Conservation (phyloP, 2,113 vertebrate species). For the Pterocles burchelli region DNA sequence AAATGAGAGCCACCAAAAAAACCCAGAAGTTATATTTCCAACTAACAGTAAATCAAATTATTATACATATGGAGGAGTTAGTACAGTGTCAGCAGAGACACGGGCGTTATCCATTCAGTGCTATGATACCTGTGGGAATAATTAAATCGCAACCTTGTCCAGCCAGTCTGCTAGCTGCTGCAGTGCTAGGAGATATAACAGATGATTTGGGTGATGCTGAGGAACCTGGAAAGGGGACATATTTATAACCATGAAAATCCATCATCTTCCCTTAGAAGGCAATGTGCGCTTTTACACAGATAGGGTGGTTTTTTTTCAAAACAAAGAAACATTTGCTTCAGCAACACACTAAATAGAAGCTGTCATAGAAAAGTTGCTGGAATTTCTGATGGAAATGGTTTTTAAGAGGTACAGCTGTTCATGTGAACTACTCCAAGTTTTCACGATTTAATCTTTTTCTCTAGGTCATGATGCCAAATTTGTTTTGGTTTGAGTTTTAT, state of each 20-base stretch:
- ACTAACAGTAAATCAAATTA: constrained; percentile 43
- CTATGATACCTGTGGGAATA: constrained; percentile 86
- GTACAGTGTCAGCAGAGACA: constrained; percentile 66
- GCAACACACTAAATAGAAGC: not conserved
- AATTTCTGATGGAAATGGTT: not conserved
- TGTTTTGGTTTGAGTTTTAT: not conserved
- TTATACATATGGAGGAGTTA: constrained; percentile 56
- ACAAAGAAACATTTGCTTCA: not conserved
- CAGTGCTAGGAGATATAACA: constrained; percentile 87
- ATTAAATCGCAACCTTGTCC: constrained; percentile 87
- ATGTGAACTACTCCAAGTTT: not conserved
- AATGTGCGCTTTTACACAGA: not conserved
- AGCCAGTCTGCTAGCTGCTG: constrained; percentile 89
- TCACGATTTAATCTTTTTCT: not conserved
- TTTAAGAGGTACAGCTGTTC: not conserved
- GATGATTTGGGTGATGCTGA: constrained; percentile 84
- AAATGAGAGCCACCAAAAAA: constrained; percentile 16
- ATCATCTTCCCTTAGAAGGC: not conserved
- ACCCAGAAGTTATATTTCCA: constrained; percentile 13
- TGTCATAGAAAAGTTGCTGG: not conserved
- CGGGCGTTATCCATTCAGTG: constrained; percentile 52
- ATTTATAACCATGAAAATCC: constrained; percentile 68
- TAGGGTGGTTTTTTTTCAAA: not conserved
- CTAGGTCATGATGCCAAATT: not conserved
- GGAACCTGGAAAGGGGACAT: constrained; percentile 87